Evolutionary conservation across 2,888 invertebrate species (phyloP).

Genomic region (Steinernema carpocapsae): DNA sequence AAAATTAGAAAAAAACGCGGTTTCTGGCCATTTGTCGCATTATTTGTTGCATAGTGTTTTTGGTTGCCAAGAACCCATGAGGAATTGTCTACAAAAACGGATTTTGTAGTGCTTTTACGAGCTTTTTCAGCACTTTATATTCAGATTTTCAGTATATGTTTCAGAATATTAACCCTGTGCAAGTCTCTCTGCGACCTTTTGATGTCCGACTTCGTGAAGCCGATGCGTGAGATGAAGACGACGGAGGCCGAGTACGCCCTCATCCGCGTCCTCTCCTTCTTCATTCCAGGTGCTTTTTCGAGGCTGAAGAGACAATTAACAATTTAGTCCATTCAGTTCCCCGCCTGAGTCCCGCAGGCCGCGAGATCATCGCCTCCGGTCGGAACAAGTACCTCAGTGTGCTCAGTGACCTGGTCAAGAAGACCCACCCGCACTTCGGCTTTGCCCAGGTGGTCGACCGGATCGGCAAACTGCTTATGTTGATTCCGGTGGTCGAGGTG

Average conservation of each 20-base stretch:
- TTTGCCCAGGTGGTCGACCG: conserved; percentile 3
- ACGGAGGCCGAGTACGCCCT: conserved; percentile 38
- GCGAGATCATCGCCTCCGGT: conserved; percentile 38
- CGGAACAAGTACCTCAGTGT: conserved; percentile 36
- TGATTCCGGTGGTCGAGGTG: conserved; percentile 21
- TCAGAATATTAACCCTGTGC: conserved; percentile 16
- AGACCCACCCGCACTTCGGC: not conserved
- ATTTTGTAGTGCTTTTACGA: no score
- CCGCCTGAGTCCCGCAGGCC: conserved; percentile 36
- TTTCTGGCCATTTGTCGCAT: no score
- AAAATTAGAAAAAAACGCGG: no score
- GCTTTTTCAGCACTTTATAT: no score
- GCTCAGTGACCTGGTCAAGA: conserved; percentile 18
- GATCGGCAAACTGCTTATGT: conserved; percentile 2
- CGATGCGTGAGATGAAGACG: conserved; percentile 36
- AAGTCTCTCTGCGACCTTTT: conserved; percentile 31
- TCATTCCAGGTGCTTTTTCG: conserved; percentile 12
- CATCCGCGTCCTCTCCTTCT: conserved; percentile 29
- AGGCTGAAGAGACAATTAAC: not conserved
- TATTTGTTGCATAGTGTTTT: no score
- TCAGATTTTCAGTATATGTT: no score
- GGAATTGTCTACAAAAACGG: no score
- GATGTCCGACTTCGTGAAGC: conserved; percentile 31
- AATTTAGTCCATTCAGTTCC: conserved; percentile 31
- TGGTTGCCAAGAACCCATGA: no score